phyloP scores from a whole-genome alignment of 2,888 invertebrate species.

The Philonicus albiceps region DNA sequence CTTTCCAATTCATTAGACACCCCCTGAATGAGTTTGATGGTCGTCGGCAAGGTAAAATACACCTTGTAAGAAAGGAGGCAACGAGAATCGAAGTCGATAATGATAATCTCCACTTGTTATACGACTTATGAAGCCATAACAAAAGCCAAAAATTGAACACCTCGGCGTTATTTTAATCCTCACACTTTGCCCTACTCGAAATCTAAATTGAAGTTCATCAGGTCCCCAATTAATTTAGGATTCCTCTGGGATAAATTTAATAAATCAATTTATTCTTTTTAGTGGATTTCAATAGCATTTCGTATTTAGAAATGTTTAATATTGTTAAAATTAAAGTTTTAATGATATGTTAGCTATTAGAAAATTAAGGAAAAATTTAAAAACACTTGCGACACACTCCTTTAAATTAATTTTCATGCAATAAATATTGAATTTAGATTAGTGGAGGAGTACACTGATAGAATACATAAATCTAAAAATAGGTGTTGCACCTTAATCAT shows the following conservation, averaged over 20 bases:
- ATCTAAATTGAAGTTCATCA: background rate
- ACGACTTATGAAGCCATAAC: slow-evolving; percentile 44
- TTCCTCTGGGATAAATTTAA: background rate
- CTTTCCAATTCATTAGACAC: slow-evolving; percentile 31
- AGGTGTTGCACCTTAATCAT: no score
- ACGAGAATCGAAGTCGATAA: background rate
- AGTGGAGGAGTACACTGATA: no score
- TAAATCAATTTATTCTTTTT: background rate
- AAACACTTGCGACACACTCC: no score
- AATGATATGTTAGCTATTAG: no score
- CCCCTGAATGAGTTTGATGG: background rate
- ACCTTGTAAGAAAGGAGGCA: background rate
- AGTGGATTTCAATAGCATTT: background rate
- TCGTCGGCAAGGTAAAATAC: background rate
- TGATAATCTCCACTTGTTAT: slow-evolving; percentile 46
- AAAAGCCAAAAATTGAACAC: slow-evolving; percentile 38
- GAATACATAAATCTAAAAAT: no score
- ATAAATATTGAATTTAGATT: no score
- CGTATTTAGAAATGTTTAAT: no score
- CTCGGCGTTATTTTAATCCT: slow-evolving; percentile 15
- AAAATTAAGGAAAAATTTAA: no score
- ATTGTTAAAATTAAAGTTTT: no score
- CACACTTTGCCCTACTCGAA: background rate
- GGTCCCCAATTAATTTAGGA: background rate
- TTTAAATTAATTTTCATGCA: no score